A percentile compares a stretch with the other conserved stretches of the same genome.
Conservation (phyloP, 2,888 invertebrate genomes). For the Microchrysa polita region DNA sequence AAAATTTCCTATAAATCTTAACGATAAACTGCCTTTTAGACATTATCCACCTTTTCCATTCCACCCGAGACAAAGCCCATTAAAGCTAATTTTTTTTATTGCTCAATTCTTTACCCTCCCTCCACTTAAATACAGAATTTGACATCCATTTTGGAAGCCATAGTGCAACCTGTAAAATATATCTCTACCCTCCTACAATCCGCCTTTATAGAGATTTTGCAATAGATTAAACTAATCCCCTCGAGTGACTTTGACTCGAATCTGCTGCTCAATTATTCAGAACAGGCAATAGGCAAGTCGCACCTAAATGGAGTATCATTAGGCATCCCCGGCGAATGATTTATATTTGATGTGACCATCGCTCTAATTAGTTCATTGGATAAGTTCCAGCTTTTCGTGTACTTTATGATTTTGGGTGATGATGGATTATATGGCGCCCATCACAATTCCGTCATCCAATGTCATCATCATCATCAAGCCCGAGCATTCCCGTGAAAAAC, state of each 20-base stretch:
- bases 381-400: slow-evolving; percentile 27
- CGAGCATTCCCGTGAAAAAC: not conserved
- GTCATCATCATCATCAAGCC: not conserved
- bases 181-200: not conserved
- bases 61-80: too few species aligned
- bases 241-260: slow-evolving; percentile 15
- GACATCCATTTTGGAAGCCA: too few species aligned
- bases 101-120: too few species aligned
- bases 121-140: too few species aligned
- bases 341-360: slow-evolving; percentile 39
- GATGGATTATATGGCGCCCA: slow-evolving; percentile 30
- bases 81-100: too few species aligned
- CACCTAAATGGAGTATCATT: slow-evolving; percentile 38
- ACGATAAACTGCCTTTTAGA: too few species aligned
- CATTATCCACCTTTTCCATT: too few species aligned
- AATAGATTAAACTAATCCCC: slow-evolving; percentile 32
- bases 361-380: slow-evolving; percentile 40
- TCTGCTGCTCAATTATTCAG: slow-evolving; percentile 37
- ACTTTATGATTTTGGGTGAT: slow-evolving; percentile 29
- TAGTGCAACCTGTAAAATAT: too few species aligned
- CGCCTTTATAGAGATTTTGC: slow-evolving; percentile 5
- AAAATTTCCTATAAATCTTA: too few species aligned
- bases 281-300: slow-evolving; percentile 7
- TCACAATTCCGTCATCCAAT: slow-evolving; percentile 18
- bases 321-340: slow-evolving; percentile 27